These are phyloP conservation scores for Prionailurus viverrinus DNA, from an alignment of 2,113 vertebrate species.

Conservation along the genomic window DNA sequence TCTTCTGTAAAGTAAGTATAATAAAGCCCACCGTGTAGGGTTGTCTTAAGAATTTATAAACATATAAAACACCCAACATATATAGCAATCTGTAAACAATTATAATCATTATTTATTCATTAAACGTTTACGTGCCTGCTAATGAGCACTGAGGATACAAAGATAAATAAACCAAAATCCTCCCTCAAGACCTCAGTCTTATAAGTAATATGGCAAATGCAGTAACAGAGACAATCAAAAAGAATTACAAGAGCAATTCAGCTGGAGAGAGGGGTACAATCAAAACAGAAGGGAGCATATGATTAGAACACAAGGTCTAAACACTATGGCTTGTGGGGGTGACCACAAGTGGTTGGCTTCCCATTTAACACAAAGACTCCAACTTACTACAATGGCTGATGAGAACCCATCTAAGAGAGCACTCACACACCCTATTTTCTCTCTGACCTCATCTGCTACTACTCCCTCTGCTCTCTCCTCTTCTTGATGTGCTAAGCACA, in stretches of 20 bases:
- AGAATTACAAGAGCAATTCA: background rate
- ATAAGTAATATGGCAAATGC: background rate
- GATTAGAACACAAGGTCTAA: conserved; percentile 17
- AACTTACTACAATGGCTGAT: background rate
- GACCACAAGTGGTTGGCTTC: background rate
- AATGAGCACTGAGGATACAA: background rate
- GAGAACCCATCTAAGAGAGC: background rate
- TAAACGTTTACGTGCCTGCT: background rate
- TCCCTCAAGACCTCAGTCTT: background rate
- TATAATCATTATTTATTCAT: background rate
- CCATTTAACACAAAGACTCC: conserved; percentile 13
- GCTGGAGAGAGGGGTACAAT: background rate
- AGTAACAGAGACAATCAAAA: conserved; percentile 8
- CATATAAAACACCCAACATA: background rate
- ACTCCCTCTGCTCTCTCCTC: background rate
- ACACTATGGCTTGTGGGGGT: background rate
- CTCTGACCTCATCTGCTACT: background rate
- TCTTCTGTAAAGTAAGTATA: background rate
- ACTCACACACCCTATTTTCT: background rate
- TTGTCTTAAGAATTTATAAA: conserved; percentile 44
- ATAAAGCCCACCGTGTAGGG: background rate
- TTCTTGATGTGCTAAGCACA: background rate
- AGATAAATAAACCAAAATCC: background rate
- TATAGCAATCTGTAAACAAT: background rate
- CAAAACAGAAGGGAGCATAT: background rate